Evolutionary conservation across 2,797 vertebrate species (phyloP), one percentile per base, ranked within the genome.

Genomic region (Fistularia tabacaria): DNA sequence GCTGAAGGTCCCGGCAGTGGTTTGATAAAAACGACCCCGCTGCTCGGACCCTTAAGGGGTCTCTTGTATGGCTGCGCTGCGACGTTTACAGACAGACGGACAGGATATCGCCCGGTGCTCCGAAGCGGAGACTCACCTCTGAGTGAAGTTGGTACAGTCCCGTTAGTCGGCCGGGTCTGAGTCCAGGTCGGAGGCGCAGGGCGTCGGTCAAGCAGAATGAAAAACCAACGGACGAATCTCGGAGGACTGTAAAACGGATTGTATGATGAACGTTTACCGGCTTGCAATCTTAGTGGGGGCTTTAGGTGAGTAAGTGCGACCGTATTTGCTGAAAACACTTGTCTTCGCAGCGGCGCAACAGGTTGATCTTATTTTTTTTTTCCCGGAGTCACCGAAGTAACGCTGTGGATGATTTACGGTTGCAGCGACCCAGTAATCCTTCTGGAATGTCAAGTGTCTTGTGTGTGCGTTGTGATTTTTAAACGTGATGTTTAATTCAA

Each of bases 71-170:
- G n/a, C n/a, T n/a, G 5, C 25, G 5, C 25, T 25, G 25, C 25
- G 25, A 5, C 25, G 25, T 25, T 25, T 25, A 25, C 25, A 25
- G 25, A 25, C 25, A 5, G 25, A 25, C 25, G 25, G 25, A 25
- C 25, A 25, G 25, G 25, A 2, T 2, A 25, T 25, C 25, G 25
- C 25, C 5, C 25, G 25, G 25, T 25, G 25, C 25, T 25, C 25
- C 25, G 25, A 5, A 25, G 25, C 43, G 11, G 43, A 13, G 43
- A 45, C 77, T 45, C 77, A 57, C 86, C 85, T 67, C 51, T 37
- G 62, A 0, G 15, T 55, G 56, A 74, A 81, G 64, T n/a, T 90
- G 87, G 90, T 90, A 86, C 87, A 70, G 60, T 89, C 89, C 86
- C 77, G 81, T 84, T 81, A 81, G 65, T 50, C 64, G 49, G 65